phyloP scores from a whole-genome alignment of 2,888 invertebrate genomes.

The Xestobium rufovillosum region DNA sequence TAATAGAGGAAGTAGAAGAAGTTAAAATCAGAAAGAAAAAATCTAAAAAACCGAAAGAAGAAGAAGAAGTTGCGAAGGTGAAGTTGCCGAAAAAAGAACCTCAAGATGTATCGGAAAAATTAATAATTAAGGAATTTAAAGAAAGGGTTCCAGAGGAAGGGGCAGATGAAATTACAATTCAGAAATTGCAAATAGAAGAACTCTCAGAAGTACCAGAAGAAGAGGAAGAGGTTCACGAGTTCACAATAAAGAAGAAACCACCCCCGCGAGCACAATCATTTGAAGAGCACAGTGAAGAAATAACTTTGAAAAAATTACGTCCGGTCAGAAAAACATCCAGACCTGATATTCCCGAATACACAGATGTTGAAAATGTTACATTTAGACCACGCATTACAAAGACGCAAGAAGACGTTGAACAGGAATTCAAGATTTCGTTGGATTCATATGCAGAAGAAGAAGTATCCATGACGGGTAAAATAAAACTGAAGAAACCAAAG shows the following conservation, averaged over 20 bases:
- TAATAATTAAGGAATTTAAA: constrained; percentile 32
- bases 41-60: constrained; percentile 27
- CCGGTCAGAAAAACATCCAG: constrained; percentile 56
- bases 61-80: constrained; percentile 25
- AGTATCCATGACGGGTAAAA: constrained; percentile 77
- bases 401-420: constrained; percentile 80
- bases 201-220: constrained; percentile 27
- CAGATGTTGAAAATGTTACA: constrained; percentile 70
- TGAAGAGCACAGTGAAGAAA: constrained; percentile 57
- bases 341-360: constrained; percentile 61
- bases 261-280: constrained; percentile 45
- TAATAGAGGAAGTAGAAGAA: constrained; percentile 25
- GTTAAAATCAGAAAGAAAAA: constrained; percentile 33
- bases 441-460: constrained; percentile 84
- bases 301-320: constrained; percentile 68
- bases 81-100: constrained; percentile 26
- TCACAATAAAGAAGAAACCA: constrained; percentile 47
- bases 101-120: constrained; percentile 38
- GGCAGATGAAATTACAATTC: constrained; percentile 37
- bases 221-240: constrained; percentile 42
- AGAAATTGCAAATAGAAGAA: constrained; percentile 30
- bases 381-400: constrained; percentile 69
- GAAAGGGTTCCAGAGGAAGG: constrained; percentile 9
- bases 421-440: constrained; percentile 79
- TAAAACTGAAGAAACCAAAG: constrained; percentile 67